Conservation (phyloP, 2,797 vertebrate species). For the Epinephelus awoara region DNA sequence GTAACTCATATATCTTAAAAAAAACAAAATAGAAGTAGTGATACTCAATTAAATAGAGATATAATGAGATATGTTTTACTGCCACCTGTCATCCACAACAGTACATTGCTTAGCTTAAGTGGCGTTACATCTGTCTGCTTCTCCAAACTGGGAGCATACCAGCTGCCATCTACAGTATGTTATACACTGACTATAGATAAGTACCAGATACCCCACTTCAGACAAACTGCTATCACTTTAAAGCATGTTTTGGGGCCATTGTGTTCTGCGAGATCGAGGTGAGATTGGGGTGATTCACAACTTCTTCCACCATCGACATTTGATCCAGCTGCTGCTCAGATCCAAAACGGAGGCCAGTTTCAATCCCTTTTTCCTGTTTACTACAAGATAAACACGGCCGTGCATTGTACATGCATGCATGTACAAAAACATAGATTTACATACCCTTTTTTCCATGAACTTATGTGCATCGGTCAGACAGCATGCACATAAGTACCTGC, state of each 20-base stretch:
- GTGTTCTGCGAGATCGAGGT: not conserved
- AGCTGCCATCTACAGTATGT: too few relatives aligned
- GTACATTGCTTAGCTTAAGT: too few relatives aligned
- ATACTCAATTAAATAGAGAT: too few relatives aligned
- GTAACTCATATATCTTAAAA: too few relatives aligned
- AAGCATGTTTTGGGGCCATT: slow-evolving; percentile 10
- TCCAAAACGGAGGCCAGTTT: slow-evolving; percentile 26
- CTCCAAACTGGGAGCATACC: too few relatives aligned
- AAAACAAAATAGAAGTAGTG: too few relatives aligned
- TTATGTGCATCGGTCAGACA: not conserved
- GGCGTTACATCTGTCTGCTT: too few relatives aligned
- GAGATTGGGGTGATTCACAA: slow-evolving; percentile 27
- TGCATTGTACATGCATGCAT: not conserved
- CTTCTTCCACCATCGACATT: slow-evolving; percentile 20
- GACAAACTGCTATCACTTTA: not conserved
- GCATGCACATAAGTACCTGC: slow-evolving; percentile 10
- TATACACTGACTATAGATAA: too few relatives aligned
- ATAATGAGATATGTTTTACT: too few relatives aligned
- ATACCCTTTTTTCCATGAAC: not conserved
- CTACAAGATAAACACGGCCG: slow-evolving; percentile 4
- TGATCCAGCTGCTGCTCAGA: slow-evolving; percentile 31
- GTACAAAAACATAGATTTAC: not conserved
- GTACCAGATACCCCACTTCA: too few relatives aligned
- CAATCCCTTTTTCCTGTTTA: slow-evolving; percentile 19
- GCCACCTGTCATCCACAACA: too few relatives aligned